These are phyloP conservation scores for Siniperca obscura DNA, from an alignment of 2,797 vertebrate species.

Conservation along the genomic window DNA sequence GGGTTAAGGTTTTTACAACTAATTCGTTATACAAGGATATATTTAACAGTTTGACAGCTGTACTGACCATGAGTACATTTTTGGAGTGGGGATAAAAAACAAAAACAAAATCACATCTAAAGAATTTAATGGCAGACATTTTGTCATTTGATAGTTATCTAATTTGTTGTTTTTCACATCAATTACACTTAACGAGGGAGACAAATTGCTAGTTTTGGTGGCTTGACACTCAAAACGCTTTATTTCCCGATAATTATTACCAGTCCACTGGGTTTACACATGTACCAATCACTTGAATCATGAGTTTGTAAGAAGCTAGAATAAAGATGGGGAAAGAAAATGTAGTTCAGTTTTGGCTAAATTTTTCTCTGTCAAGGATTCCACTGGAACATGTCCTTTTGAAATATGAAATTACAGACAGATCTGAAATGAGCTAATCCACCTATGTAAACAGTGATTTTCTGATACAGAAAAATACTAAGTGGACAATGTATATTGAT, in stretches of 20 bases:
- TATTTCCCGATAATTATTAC: slow-evolving; percentile 38
- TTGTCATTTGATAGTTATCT: slow-evolving; percentile 25
- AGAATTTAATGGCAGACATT: slow-evolving; percentile 50
- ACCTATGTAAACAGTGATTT: slow-evolving; percentile 86
- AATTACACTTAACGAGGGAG: background rate
- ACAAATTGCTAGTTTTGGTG: background rate
- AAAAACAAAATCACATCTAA: slow-evolving; percentile 42
- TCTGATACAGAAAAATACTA: slow-evolving; percentile 90
- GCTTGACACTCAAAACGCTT: background rate
- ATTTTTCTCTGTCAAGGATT: slow-evolving; percentile 41
- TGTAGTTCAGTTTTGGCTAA: slow-evolving; percentile 38
- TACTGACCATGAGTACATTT: slow-evolving; percentile 33
- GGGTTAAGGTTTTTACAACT: slow-evolving; percentile 49
- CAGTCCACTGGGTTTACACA: slow-evolving; percentile 36
- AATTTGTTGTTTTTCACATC: slow-evolving; percentile 26
- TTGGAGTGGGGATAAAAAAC: slow-evolving; percentile 4
- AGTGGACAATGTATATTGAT: slow-evolving; percentile 79
- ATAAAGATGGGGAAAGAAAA: slow-evolving; percentile 35
- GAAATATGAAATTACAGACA: slow-evolving; percentile 71
- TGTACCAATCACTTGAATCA: slow-evolving; percentile 39
- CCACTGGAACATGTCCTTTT: slow-evolving; percentile 51
- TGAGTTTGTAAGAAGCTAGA: slow-evolving; percentile 57
- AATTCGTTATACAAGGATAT: slow-evolving; percentile 56
- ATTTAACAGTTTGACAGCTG: slow-evolving; percentile 43
- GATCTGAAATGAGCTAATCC: slow-evolving; percentile 82